Base-by-base conservation (phyloP, 2,888 invertebrate species). In the Cephalotes varians region DNA sequence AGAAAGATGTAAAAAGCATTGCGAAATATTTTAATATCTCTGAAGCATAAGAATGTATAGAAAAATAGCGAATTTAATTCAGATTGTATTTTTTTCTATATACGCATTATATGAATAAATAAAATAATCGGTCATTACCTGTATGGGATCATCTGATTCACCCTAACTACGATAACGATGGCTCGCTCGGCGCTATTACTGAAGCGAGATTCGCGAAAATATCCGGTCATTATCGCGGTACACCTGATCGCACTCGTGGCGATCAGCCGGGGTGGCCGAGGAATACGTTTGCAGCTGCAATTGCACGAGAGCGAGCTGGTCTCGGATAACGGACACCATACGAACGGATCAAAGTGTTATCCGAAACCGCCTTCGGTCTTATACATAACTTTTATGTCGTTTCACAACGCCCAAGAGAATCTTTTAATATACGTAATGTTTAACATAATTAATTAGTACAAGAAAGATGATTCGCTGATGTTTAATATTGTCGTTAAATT, bases 261-360 rank as follows among this genome's bases (percentile, higher is more conserved):
- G 73, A 51, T 54, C 67, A 54, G 34, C 34, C 85, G 67, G 84
- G 83, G 85, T 85, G 84, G 84, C 56, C 87, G 72, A 80, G 58
- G 76, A 76, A 64, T 64, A 82, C 65, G 86, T 76, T 81, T 65
- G 40, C 67, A 54, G 37, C n/a, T 60, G 51, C 76, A 49, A 69
- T 71, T 72, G 58, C 40, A 49, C 67, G 69, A 81, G 79, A 79
- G 76, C 83, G 65, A 84, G 28, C 51, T 54, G 82, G 91, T 74
- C 86, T 92, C 91, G 81, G 86, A 90, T 92, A 91, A 81, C 92
- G 21, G 87, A 89, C 84, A 87, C 90, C 80, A 18, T 37, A 56
- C 10, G 64, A 76, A 54, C 34, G 60, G 56, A 56, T 71, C 71
- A 34, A 79, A 56, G 81, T 62, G 88, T 82, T 88, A 90, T 84